Conservation (phyloP, 2,888 invertebrate genomes). For the Melinaea menophilus region DNA sequence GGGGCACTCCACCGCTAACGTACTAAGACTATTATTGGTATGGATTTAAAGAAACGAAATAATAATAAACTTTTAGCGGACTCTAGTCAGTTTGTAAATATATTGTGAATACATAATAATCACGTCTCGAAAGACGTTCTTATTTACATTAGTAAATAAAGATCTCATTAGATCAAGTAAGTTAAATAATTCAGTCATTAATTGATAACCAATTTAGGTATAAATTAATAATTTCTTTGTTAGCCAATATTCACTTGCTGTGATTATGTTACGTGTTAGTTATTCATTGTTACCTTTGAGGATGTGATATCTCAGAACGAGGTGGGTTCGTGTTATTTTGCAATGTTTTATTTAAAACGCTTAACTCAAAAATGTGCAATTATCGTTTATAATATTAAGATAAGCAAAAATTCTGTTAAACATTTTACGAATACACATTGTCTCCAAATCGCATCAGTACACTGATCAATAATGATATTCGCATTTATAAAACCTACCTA, state of each 20-base stretch:
- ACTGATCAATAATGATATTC: constrained; percentile 62
- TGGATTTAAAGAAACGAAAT: constrained; percentile 56
- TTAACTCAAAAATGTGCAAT: constrained; percentile 54
- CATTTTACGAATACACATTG: constrained; percentile 38
- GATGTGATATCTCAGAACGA: constrained; percentile 71
- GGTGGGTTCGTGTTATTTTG: constrained; percentile 67
- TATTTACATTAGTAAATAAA: constrained; percentile 72
- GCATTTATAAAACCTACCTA: constrained; percentile 72
- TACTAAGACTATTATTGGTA: constrained; percentile 60
- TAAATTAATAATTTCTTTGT: constrained; percentile 72
- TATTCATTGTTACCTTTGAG: constrained; percentile 72
- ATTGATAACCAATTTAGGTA: constrained; percentile 73
- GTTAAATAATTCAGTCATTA: constrained; percentile 73
- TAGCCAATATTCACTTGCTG: constrained; percentile 77
- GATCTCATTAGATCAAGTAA: constrained; percentile 77
- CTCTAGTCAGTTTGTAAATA: constrained; percentile 77
- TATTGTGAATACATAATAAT: constrained; percentile 75
- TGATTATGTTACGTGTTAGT: constrained; percentile 76
- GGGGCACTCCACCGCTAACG: constrained; percentile 59
- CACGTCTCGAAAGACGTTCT: constrained; percentile 66
- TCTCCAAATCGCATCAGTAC: constrained; percentile 51
- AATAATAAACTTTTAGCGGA: constrained; percentile 64
- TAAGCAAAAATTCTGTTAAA: constrained; percentile 41
- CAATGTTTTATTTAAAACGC: constrained; percentile 56
- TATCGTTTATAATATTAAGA: constrained; percentile 47